phyloP scores from a whole-genome alignment of 2,888 invertebrate species.

The Nomada fabriciana region DNA sequence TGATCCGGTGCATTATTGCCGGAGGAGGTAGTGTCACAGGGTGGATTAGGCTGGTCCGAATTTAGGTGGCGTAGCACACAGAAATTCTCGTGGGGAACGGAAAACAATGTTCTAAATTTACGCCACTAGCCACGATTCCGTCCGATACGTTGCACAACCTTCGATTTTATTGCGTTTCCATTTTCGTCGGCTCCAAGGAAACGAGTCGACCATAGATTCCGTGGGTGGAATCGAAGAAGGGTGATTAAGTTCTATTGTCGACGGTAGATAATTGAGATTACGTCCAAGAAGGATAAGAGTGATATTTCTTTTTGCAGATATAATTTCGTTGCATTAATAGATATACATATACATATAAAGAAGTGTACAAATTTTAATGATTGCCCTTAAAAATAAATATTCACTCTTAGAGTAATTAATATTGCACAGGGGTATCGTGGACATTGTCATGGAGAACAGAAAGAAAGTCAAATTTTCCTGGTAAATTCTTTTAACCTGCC shows the following conservation, averaged over 20 bases:
- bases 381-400: too few species aligned
- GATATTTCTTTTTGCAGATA: too few species aligned
- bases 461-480: too few species aligned
- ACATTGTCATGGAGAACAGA: too few species aligned
- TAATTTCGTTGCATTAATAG: too few species aligned
- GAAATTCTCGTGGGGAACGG: constrained; percentile 46
- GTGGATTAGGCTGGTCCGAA: constrained; percentile 38
- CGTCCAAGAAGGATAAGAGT: too few species aligned
- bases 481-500: too few species aligned
- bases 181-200: constrained; percentile 17
- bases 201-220: not conserved
- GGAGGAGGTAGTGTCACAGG: constrained; percentile 1
- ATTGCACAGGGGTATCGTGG: too few species aligned
- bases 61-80: constrained; percentile 63
- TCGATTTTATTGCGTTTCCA: constrained; percentile 40
- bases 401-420: too few species aligned
- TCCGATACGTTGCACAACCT: constrained; percentile 42
- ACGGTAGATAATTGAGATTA: too few species aligned
- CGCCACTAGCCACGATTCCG: constrained; percentile 45
- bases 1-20: not conserved
- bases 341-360: too few species aligned
- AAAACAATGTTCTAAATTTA: constrained; percentile 76
- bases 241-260: not conserved
- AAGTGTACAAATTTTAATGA: too few species aligned
- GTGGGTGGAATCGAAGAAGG: not conserved